A percentile compares a stretch with the other conserved stretches of the same genome.
Conservation (phyloP, 2,113 vertebrate genomes). For the Marcusenius ussheri region DNA sequence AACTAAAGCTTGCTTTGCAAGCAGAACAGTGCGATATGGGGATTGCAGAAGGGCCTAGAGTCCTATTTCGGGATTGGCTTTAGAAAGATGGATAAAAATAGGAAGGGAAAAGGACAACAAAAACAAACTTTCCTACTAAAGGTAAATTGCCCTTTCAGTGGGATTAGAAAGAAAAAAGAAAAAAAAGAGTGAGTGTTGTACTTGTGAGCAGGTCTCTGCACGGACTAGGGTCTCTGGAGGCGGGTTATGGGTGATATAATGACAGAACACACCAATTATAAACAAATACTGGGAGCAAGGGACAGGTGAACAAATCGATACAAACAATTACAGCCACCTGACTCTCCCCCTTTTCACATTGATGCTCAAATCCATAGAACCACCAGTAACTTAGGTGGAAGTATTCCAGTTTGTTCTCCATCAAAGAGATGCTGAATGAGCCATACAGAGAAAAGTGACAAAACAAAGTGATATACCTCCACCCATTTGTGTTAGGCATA, state of each 20-base stretch:
- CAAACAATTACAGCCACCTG: neutral
- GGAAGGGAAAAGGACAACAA: neutral
- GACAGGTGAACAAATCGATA: constrained; percentile 3
- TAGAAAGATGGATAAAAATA: neutral
- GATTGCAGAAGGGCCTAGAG: neutral
- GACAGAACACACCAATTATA: constrained; percentile 6
- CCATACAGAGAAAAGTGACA: neutral
- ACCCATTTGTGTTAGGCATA: neutral
- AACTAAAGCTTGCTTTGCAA: neutral
- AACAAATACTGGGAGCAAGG: constrained; percentile 1
- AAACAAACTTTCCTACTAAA: neutral
- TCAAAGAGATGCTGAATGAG: neutral
- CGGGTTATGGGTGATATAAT: neutral
- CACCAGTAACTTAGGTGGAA: neutral
- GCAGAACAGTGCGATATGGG: neutral
- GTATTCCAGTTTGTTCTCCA: neutral
- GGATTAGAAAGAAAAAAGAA: neutral
- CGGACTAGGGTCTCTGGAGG: neutral
- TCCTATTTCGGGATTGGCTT: neutral
- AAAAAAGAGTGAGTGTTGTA: neutral
- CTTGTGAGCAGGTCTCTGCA: neutral
- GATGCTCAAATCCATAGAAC: neutral
- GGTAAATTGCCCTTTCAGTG: neutral
- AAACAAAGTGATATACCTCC: neutral
- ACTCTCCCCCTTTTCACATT: neutral